Conservation (phyloP, 2,888 invertebrate genomes). For the Trachelus tabidus region DNA sequence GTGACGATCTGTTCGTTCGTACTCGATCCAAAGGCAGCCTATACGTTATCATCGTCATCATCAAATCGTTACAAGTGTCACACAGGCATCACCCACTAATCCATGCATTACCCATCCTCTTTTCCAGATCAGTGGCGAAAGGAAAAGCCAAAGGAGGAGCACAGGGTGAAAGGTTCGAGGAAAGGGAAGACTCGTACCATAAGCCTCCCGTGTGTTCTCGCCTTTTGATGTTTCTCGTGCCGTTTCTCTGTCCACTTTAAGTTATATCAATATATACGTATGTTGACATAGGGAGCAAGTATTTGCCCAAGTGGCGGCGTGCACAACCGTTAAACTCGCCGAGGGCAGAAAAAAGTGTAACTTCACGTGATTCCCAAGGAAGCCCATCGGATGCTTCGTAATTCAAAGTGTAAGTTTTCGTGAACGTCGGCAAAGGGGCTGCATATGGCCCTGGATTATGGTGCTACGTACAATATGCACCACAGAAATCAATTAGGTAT, state of each 20-base stretch:
- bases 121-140: neutral
- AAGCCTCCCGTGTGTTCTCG: neutral
- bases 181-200: neutral
- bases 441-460: conserved; percentile 62
- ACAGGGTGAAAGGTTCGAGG: neutral
- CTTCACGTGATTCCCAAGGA: neutral
- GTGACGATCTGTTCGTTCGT: too few species aligned
- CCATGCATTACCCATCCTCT: neutral
- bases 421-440: conserved; percentile 34
- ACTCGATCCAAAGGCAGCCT: too few species aligned
- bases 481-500: conserved; percentile 61
- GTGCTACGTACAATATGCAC: conserved; percentile 60
- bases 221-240: neutral
- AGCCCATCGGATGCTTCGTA: neutral
- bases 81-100: neutral
- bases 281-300: neutral
- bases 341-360: neutral
- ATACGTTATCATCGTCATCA: neutral
- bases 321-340: neutral
- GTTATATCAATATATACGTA: neutral
- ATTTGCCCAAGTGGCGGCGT: neutral
- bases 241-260: neutral
- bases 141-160: neutral
- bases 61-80: neutral
- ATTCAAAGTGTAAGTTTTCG: conserved; percentile 10